These are phyloP conservation scores for Drosophila kambysellisi DNA, from an alignment of 2,888 invertebrate genomes.

Conservation along the genomic window DNA sequence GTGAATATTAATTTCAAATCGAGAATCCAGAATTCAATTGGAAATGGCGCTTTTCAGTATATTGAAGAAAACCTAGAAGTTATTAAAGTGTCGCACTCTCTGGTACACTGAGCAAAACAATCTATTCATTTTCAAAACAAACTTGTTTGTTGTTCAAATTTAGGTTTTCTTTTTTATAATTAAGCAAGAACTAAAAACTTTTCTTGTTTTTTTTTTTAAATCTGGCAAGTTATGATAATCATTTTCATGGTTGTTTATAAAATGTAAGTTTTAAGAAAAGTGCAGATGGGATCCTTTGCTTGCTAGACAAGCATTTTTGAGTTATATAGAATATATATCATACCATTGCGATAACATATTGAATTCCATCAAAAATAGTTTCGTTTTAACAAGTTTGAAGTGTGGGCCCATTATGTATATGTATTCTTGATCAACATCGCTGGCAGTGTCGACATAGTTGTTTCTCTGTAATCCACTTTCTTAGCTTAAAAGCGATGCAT, in stretches of 20 bases:
- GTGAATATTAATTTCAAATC: constrained; percentile 74
- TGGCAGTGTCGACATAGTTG: neutral
- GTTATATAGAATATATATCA: neutral
- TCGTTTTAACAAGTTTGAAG: neutral
- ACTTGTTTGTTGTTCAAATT: neutral
- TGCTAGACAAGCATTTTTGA: neutral
- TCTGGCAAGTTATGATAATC: neutral
- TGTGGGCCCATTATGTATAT: neutral
- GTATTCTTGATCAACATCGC: neutral
- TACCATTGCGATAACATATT: neutral
- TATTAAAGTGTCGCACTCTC: constrained; percentile 29
- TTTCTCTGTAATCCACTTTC: neutral
- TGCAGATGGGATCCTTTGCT: neutral
- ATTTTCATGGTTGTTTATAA: neutral
- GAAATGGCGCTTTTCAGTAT: constrained; percentile 26
- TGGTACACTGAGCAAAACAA: neutral
- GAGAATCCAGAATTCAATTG: constrained; percentile 61
- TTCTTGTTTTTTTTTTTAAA: neutral
- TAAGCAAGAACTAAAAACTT: fast-evolving
- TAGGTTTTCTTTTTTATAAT: neutral
- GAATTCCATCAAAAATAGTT: neutral
- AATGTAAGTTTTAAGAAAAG: too few species aligned
- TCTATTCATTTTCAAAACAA: neutral
- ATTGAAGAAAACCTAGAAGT: constrained; percentile 24
- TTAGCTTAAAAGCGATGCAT: neutral